Evolutionary conservation across 92 coral and sea anemone species (phyloP).

Genomic region (Heteractis magnifica): DNA sequence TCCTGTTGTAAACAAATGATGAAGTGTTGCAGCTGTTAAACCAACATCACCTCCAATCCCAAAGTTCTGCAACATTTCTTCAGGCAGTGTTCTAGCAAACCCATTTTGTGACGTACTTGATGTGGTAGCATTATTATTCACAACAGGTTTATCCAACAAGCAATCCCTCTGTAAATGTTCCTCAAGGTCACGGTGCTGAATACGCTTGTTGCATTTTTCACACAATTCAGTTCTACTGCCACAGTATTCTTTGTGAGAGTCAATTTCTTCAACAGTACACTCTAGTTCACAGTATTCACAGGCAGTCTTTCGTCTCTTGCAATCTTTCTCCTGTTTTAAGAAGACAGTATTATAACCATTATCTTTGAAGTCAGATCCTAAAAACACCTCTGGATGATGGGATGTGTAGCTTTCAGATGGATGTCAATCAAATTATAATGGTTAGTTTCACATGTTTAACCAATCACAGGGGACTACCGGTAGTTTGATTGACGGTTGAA

Average conservation of each 20-base stretch:
- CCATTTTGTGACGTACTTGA: not conserved
- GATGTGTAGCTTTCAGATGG: no score
- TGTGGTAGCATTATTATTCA: conserved; percentile 11
- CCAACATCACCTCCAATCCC: conserved; percentile 7
- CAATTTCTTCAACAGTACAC: conserved; percentile 71
- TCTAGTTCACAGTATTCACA: conserved; percentile 84
- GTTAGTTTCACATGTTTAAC: no score
- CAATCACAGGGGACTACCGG: no score
- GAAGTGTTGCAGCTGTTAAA: not conserved
- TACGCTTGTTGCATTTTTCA: conserved; percentile 72
- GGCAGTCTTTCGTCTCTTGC: conserved; percentile 61
- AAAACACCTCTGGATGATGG: no score
- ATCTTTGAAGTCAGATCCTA: no score
- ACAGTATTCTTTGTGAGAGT: conserved; percentile 78
- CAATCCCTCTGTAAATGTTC: conserved; percentile 68
- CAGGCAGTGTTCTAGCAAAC: conserved; percentile 5
- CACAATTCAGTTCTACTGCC: conserved; percentile 91
- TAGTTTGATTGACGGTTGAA: no score
- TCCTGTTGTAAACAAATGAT: not conserved
- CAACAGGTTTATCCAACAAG: conserved; percentile 7
- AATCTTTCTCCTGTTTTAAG: conserved; percentile 57
- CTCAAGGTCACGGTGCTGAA: conserved; percentile 73
- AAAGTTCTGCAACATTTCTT: conserved; percentile 16
- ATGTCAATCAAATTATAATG: no score
- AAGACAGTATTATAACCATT: not conserved